Conservation (phyloP, 2,888 invertebrate genomes). For the Suillia variegata region DNA sequence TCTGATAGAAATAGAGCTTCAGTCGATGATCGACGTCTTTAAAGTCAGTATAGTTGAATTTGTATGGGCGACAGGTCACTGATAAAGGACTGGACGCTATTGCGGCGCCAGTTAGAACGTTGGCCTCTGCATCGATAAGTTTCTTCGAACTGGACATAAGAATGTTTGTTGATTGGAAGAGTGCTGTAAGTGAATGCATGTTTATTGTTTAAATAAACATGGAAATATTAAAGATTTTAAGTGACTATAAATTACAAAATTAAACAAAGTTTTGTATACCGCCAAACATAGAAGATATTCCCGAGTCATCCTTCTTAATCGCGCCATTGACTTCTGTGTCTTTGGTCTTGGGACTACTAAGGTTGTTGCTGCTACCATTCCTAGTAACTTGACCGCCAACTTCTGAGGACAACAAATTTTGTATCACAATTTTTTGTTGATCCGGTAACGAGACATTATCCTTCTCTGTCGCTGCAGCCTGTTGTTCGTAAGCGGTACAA, state of each 20-base stretch:
- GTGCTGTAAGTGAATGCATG: slow-evolving; percentile 48
- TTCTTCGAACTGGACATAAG: slow-evolving; percentile 59
- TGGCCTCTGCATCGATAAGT: slow-evolving; percentile 42
- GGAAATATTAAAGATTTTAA: background rate
- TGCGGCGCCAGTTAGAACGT: slow-evolving; percentile 15
- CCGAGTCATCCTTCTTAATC: slow-evolving; percentile 40
- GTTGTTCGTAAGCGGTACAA: slow-evolving; percentile 66
- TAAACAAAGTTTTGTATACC: slow-evolving; percentile 53
- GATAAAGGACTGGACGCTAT: background rate
- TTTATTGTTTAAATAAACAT: background rate
- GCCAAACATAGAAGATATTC: slow-evolving; percentile 60
- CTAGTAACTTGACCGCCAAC: background rate
- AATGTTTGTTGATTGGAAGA: slow-evolving; percentile 63
- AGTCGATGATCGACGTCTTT: slow-evolving; percentile 66
- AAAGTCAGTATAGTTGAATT: slow-evolving; percentile 65
- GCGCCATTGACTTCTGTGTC: slow-evolving; percentile 18
- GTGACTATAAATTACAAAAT: too few relatives aligned
- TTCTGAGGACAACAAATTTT: slow-evolving; percentile 27
- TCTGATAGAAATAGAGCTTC: slow-evolving; percentile 65
- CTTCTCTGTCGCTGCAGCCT: slow-evolving; percentile 24
- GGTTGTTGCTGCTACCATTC: slow-evolving; percentile 20
- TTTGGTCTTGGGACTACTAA: background rate
- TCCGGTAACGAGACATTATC: slow-evolving; percentile 11
- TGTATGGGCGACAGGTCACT: slow-evolving; percentile 52
- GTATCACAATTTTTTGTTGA: slow-evolving; percentile 23